Conservation (phyloP, 2,113 vertebrate species). For the Centropristis striata region DNA sequence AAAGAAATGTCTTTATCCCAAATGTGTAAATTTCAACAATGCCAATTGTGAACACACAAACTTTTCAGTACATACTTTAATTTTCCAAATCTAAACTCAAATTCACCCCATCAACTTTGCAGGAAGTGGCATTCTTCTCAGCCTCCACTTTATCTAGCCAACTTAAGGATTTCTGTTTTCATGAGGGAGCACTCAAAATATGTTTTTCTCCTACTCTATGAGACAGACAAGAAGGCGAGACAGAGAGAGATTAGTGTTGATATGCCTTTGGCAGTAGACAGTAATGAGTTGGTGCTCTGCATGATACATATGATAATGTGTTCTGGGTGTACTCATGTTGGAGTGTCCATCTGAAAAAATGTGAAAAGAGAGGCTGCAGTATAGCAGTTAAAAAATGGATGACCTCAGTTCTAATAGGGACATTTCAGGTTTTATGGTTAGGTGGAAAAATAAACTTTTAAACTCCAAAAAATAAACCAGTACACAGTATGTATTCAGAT, state of each 20-base stretch:
- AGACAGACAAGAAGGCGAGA: neutral
- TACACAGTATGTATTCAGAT: neutral
- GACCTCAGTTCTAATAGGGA: neutral
- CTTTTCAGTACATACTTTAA: neutral
- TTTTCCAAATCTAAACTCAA: conserved; percentile 4
- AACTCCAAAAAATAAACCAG: neutral
- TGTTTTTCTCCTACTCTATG: conserved; percentile 1
- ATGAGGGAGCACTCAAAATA: conserved; percentile 18
- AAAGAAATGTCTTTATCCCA: neutral
- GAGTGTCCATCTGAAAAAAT: neutral
- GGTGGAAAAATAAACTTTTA: neutral
- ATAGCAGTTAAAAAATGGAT: neutral
- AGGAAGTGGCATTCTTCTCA: neutral
- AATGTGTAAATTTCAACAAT: neutral
- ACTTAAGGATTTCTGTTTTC: conserved; percentile 17
- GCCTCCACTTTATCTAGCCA: neutral
- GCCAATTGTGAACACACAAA: neutral
- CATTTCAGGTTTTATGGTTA: neutral
- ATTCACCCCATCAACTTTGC: neutral
- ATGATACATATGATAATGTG: conserved; percentile 13
- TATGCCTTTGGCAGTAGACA: neutral
- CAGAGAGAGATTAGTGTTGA: neutral
- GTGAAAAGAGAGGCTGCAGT: neutral
- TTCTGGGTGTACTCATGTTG: conserved; percentile 4
- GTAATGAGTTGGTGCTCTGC: conserved; percentile 16